Evolutionary conservation across 2,113 vertebrate genomes (phyloP), one percentile per base, ranked within the genome.

Genomic region (Pholis gunnellus): DNA sequence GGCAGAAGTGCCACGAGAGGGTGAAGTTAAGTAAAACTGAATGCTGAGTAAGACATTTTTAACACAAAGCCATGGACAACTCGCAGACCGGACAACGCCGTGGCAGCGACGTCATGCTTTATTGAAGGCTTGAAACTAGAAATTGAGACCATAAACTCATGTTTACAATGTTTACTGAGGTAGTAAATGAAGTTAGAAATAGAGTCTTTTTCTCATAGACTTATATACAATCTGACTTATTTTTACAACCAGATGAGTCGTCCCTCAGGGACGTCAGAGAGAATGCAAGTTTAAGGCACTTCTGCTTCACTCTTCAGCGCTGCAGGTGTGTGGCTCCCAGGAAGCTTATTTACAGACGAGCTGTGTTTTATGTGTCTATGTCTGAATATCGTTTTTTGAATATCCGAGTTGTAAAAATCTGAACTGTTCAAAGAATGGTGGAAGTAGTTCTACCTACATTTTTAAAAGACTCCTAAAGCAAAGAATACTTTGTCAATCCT

Each of bases 401-500:
- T 29, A 36, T 71, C 38, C 40, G 13, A 38, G 42, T 9, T 61
- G 36, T 44, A 73, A 17, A 67, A 34, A 59, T 5, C 25, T 6
- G 36, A 29, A 9, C 9, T 34, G 61, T 36, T 40, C 42, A 54
- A 74, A 59, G 34, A 48, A 25, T 9, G 25, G 31, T 38, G 34
- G 9, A 74, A 50, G 13, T 70, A 54, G 50, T 31, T 50, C 64
- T 2, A 38, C 20, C 11, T 29, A 59, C 10, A 73, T 63, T 78
- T 69, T 52, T 38, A 54, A n/a, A 61, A 70, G 31, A 61, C 52
- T 67, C 20, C 27, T n/a, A 34, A 81, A 89, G 29, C 10, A 59
- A 73, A 61, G 27, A 66, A n/a, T 25, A 52, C 40, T 72, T 79
- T 31, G 57, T 79, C 40, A 54, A 13, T 54, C 60, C 22, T 5